Conservation (phyloP, 2,113 vertebrate genomes). For the Ctenomys sociabilis region DNA sequence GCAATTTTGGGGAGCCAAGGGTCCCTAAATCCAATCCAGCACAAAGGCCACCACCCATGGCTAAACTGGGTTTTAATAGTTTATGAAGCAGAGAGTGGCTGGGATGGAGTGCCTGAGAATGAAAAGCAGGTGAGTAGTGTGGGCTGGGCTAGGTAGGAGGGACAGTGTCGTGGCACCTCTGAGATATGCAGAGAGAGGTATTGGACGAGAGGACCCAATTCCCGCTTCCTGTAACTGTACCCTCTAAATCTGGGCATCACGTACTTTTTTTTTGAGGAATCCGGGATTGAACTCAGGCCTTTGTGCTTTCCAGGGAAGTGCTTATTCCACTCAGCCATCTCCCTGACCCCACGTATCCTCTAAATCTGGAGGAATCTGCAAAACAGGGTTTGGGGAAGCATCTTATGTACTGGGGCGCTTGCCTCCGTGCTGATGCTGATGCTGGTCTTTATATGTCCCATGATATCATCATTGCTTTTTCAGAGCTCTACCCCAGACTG, state of each 20-base stretch:
- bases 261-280: too few relatives aligned
- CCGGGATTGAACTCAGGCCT: too few relatives aligned
- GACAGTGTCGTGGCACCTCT: background rate
- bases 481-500: too few relatives aligned
- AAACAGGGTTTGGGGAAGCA: background rate
- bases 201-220: background rate
- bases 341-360: too few relatives aligned
- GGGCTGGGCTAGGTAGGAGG: background rate
- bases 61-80: background rate
- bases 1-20: background rate
- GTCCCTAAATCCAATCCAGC: background rate
- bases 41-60: background rate
- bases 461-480: too few relatives aligned
- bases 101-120: background rate
- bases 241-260: background rate
- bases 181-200: background rate
- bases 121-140: background rate
- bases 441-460: background rate
- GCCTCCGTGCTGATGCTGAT: background rate
- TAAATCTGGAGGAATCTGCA: background rate
- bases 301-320: too few relatives aligned
- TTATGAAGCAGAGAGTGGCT: background rate
- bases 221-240: background rate
- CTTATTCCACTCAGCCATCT: too few relatives aligned
- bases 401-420: background rate